Conservation (phyloP, 2,797 vertebrate species). For the Diceros bicornis region DNA sequence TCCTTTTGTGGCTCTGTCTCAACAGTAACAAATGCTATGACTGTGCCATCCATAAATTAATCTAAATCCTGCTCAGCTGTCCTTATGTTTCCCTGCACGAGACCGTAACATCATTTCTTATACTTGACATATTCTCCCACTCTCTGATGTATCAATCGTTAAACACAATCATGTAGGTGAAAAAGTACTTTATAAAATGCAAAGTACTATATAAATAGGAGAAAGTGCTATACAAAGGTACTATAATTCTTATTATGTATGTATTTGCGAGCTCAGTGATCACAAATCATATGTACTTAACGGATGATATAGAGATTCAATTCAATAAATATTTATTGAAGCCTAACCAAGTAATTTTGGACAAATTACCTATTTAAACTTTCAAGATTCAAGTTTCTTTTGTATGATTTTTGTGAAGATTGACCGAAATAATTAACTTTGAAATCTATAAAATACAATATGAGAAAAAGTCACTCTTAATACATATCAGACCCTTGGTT, state of each 20-base stretch:
- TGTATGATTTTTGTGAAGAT: neutral
- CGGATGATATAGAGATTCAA: neutral
- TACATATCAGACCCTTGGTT: neutral
- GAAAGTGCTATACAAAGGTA: neutral
- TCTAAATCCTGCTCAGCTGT: neutral
- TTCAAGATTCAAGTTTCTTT: neutral
- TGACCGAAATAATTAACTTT: neutral
- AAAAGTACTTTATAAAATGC: neutral
- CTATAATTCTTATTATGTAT: neutral
- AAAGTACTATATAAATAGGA: neutral
- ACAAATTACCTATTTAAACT: neutral
- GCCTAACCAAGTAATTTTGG: neutral
- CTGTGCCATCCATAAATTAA: conserved; percentile 7
- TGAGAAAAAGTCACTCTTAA: neutral
- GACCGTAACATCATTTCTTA: neutral
- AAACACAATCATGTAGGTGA: neutral
- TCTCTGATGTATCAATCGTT: neutral
- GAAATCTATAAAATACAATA: neutral
- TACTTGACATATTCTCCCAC: neutral
- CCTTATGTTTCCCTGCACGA: neutral
- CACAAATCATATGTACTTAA: neutral
- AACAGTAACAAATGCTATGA: conserved; percentile 30
- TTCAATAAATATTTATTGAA: neutral
- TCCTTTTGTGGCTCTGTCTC: conserved; percentile 20
- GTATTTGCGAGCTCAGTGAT: neutral